Evolutionary conservation across 1,140 invertebrate genomes (phyloP), one percentile per base, ranked within the genome.

Genomic region (Formica selysi): DNA sequence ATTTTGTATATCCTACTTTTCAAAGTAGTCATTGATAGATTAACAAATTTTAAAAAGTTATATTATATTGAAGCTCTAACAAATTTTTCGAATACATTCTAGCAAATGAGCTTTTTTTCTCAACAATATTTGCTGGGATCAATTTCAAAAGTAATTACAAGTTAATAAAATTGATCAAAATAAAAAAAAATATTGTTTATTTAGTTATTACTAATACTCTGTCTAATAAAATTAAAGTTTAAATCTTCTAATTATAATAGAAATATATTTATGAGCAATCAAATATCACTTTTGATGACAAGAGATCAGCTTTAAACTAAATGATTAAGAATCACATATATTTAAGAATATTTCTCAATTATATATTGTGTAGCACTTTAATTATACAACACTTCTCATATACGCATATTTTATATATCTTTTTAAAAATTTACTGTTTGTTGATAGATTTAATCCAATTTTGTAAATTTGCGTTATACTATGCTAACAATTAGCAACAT

Each of bases 1-100:
- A 76, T 54, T 88, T 61, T 90, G 67, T 70, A 59, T 44, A 57
- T 22, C 81, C 13, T 10, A 61, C n/a, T 64, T 90, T 7, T 36
- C 81, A 10, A 11, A 54, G 51, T 65, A 81, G 41, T 61, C 6
- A 6, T 2, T 10, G 10, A 29, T 79, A 59, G 44, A 5, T 19
- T 6, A 80, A n/a, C 13, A 16, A 44, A 36, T 29, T 51, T 38
- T 22, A 32, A 81, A 73, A 41, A n/a, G 3, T 65, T 59, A 70
- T 41, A 79, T 65, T 59, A 70, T 41, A 79, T 22, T 32, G n/a
- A 71, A 51, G 11, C 11, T 68, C 10, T 61, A 61, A n/a, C 0
- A 76, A 59, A 76, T 62, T 62, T 83, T 61, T 6, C 8, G 38
- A 44, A 76, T 64, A 62, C 7, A 32, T 73, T 44, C 1, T 38